Base-by-base conservation (phyloP, 2,888 invertebrate species). In the Julus scanicus region DNA sequence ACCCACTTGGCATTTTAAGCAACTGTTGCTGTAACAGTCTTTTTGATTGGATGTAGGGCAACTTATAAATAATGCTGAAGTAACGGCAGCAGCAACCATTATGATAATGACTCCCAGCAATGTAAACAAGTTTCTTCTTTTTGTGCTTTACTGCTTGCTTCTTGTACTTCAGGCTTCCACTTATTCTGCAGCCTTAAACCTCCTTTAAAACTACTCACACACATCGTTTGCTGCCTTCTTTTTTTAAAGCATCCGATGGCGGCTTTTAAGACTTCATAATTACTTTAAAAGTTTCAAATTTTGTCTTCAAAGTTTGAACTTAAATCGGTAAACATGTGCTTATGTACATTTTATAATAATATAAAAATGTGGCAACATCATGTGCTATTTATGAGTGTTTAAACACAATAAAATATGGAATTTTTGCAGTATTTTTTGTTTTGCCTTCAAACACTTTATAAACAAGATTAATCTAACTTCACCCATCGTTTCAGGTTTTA, bases 1-100 rank as follows among this genome's bases (percentile, higher is more conserved):
- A 53, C 53, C 53, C 53, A 53, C 53, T 53, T 53, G 53, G 53
- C 53, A 53, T 53, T 53, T 53, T 53, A 53, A 53, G 53, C 53
- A 53, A 53, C 53, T 53, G 53, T 53, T 53, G 53, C 53, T 53
- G 53, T 3, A 53, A 53, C 53, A 53, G 53, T 6, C 11, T 53
- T 53, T 53, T 53, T 53, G 53, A 53, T 53, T 53, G 53, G 53
- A 53, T 53, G 11, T 15, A 53, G 53, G 53, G 11, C 15, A 15
- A 53, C 53, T 53, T 53, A 53, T 53, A 53, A 53, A 53, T 53
- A 53, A 53, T 53, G 53, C 53, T 15, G 53, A 15, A 53, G 15
- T 53, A 53, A 53, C 53, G 53, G 53, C 53, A 53, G 53, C 53
- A 53, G 53, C 53, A 53, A 15, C 53, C 53, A 53, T 53, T 53